Conservation (phyloP, 2,797 vertebrate genomes). For the Acanthurus lineatus region DNA sequence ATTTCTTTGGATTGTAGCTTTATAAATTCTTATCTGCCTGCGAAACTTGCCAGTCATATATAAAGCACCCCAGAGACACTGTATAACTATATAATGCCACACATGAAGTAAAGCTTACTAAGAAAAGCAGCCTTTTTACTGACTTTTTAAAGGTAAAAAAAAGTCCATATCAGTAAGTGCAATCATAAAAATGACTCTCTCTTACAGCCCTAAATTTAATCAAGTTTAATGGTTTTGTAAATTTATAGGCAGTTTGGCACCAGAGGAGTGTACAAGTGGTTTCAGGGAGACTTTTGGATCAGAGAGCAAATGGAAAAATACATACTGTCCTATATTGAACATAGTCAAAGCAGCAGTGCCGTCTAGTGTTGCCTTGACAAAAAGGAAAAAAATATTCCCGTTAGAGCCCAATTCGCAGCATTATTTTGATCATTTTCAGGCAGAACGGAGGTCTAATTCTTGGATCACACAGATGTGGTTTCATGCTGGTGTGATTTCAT, state of each 20-base stretch:
- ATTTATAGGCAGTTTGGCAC: background rate
- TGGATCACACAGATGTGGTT: background rate
- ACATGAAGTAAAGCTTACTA: background rate
- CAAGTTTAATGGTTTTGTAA: background rate
- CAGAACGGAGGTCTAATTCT: background rate
- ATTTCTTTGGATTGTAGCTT: conserved; percentile 36
- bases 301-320: background rate
- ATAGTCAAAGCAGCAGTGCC: conserved; percentile 21
- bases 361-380: conserved; percentile 12
- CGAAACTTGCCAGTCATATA: background rate
- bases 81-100: no score
- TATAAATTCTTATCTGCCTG: conserved; percentile 20
- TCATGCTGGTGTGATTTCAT: background rate
- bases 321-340: background rate
- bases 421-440: background rate
- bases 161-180: background rate
- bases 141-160: background rate
- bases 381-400: background rate
- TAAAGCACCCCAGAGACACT: no score
- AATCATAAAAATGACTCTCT: background rate
- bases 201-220: background rate
- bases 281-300: background rate
- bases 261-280: background rate
- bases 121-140: background rate
- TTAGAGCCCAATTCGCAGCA: background rate